phyloP scores from a whole-genome alignment of 1,140 invertebrate genomes.

The Microvelia longipes region DNA sequence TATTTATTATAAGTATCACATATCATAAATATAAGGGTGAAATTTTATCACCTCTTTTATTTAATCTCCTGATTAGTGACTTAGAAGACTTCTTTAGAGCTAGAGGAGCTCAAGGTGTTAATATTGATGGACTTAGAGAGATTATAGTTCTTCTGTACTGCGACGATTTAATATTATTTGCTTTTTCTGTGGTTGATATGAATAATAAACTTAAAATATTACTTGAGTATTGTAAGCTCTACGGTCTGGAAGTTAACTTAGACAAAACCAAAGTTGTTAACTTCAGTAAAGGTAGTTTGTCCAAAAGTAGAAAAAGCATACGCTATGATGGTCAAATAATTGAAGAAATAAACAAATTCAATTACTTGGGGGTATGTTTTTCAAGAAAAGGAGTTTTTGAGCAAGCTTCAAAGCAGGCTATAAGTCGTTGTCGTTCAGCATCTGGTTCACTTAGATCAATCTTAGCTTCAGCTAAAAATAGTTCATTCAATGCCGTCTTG shows the following conservation, averaged over 20 bases:
- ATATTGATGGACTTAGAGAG: slow-evolving; percentile 6
- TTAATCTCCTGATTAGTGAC: slow-evolving; percentile 16
- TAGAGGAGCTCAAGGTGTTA: slow-evolving; percentile 7
- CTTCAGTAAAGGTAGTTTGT: slow-evolving; percentile 11
- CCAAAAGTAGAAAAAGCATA: not conserved
- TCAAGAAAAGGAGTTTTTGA: slow-evolving; percentile 4
- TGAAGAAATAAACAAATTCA: slow-evolving; percentile 2
- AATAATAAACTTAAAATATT: slow-evolving; percentile 10
- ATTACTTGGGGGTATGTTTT: slow-evolving; percentile 9
- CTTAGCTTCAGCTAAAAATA: not conserved
- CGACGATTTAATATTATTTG: slow-evolving; percentile 13
- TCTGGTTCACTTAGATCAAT: not conserved
- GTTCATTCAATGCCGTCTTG: not conserved
- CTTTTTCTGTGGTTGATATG: slow-evolving; percentile 5
- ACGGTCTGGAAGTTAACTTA: slow-evolving; percentile 13
- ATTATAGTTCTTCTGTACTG: slow-evolving; percentile 8
- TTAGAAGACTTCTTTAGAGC: slow-evolving; percentile 15
- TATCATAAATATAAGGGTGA: no score
- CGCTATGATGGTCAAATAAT: not conserved
- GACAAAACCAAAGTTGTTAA: slow-evolving; percentile 18
- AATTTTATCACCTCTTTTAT: slow-evolving; percentile 12
- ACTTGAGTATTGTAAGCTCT: slow-evolving; percentile 13
- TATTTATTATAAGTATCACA: no score
- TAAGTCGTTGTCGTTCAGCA: not conserved
- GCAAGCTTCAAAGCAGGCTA: not conserved